These are phyloP conservation scores for Astreopora myriophthalma DNA, from an alignment of 64 coral and sea anemone genomes.

Conservation along the genomic window DNA sequence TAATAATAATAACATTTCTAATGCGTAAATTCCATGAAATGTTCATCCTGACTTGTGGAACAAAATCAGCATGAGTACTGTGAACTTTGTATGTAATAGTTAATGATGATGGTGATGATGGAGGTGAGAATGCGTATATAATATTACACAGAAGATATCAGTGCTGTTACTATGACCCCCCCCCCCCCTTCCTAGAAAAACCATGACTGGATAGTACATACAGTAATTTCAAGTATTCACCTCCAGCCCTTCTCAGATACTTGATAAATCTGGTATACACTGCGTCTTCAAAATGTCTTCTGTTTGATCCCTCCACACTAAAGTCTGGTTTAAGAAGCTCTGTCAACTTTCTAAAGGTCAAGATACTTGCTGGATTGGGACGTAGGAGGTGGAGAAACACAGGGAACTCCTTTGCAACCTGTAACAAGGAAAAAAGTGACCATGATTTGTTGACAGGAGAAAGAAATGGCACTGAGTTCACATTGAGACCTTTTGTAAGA, in stretches of 20 bases:
- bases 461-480: neutral
- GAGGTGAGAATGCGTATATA: no score
- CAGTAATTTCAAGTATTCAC: slow-evolving; percentile 31
- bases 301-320: slow-evolving; percentile 59
- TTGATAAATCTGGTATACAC: slow-evolving; percentile 45
- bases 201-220: neutral
- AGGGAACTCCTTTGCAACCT: slow-evolving; percentile 40
- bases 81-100: no score
- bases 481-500: neutral
- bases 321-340: slow-evolving; percentile 36
- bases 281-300: slow-evolving; percentile 20
- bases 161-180: neutral
- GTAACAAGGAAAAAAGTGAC: neutral
- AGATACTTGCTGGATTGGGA: neutral
- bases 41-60: no score
- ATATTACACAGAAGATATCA: neutral
- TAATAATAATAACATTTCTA: no score
- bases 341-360: slow-evolving; percentile 11
- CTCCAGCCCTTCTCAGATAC: slow-evolving; percentile 59
- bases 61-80: no score
- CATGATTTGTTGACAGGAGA: neutral
- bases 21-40: no score
- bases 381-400: slow-evolving; percentile 37
- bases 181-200: neutral
- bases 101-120: no score